A percentile compares a stretch with the other conserved stretches of the same genome.
These are phyloP conservation scores for Metellina segmentata DNA, from an alignment of 2,888 invertebrate species.

Conservation along the genomic window DNA sequence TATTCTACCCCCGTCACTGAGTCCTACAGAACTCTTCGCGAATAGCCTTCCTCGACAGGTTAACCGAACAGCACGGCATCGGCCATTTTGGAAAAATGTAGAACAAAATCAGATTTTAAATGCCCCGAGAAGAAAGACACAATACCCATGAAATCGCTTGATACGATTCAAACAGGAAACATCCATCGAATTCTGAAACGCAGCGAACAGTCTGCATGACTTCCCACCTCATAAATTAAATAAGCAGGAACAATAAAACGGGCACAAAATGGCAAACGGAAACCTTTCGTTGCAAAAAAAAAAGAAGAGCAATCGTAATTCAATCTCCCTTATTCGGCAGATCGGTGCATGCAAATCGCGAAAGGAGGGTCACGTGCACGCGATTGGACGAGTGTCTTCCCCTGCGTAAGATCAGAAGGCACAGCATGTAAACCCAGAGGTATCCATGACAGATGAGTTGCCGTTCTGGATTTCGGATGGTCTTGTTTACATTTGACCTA, in stretches of 20 bases:
- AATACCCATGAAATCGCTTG: no score
- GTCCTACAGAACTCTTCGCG: no score
- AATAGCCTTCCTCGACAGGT: no score
- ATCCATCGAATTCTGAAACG: no score
- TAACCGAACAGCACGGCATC: no score
- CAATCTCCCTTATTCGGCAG: slow-evolving; percentile 24
- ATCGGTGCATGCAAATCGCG: slow-evolving; percentile 7
- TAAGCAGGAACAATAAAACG: not conserved
- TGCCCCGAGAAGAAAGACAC: no score
- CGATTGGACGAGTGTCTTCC: not conserved
- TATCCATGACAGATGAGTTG: slow-evolving; percentile 17
- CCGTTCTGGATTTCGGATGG: slow-evolving; percentile 4
- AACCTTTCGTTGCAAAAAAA: not conserved
- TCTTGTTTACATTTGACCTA: slow-evolving; percentile 28
- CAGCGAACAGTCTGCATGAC: not conserved
- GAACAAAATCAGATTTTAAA: no score
- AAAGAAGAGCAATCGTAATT: slow-evolving; percentile 3
- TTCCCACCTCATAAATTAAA: not conserved
- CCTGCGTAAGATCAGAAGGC: not conserved
- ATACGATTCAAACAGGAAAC: no score
- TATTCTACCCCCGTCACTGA: no score
- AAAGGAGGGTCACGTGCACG: not conserved
- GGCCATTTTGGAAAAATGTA: no score
- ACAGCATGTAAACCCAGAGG: not conserved
- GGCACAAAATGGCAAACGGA: not conserved